phyloP scores from a whole-genome alignment of 2,797 vertebrate species.

The Oreortyx pictus region DNA sequence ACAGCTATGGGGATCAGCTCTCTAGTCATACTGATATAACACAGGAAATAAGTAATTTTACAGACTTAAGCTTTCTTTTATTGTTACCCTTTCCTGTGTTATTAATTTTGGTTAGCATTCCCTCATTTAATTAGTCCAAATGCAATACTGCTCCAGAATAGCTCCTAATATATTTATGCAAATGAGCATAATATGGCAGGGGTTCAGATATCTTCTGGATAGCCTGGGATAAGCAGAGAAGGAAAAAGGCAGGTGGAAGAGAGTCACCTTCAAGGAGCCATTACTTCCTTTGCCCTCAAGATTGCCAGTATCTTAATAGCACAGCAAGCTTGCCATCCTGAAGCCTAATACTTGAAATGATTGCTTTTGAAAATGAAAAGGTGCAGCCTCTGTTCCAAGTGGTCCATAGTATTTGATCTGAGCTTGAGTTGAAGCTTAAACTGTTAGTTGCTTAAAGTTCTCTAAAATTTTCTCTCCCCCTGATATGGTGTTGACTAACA shows the following conservation, averaged over 20 bases:
- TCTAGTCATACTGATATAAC: background rate
- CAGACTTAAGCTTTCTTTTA: constrained; percentile 41
- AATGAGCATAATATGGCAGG: background rate
- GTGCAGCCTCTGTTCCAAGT: background rate
- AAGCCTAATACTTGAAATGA: background rate
- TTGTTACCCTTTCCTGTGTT: constrained; percentile 5
- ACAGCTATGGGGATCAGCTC: background rate
- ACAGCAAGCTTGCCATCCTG: background rate
- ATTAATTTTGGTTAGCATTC: constrained; percentile 50
- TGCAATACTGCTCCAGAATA: constrained; percentile 25
- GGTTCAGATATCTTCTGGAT: background rate
- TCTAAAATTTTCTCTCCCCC: background rate
- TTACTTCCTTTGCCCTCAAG: background rate
- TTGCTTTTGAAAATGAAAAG: background rate
- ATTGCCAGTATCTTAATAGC: background rate
- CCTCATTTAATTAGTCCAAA: constrained; percentile 65
- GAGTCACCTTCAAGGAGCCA: background rate
- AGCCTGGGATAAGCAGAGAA: background rate
- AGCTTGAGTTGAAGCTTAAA: background rate
- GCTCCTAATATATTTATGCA: constrained; percentile 14
- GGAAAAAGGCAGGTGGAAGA: background rate
- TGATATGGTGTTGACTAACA: background rate
- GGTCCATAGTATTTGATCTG: background rate
- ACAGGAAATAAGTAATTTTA: constrained; percentile 9
- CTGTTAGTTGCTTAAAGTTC: background rate